A percentile compares a stretch with the other conserved stretches of the same genome.
phyloP scores from a whole-genome alignment of 2,113 vertebrate genomes.

The Brachionichthys hirsutus region DNA sequence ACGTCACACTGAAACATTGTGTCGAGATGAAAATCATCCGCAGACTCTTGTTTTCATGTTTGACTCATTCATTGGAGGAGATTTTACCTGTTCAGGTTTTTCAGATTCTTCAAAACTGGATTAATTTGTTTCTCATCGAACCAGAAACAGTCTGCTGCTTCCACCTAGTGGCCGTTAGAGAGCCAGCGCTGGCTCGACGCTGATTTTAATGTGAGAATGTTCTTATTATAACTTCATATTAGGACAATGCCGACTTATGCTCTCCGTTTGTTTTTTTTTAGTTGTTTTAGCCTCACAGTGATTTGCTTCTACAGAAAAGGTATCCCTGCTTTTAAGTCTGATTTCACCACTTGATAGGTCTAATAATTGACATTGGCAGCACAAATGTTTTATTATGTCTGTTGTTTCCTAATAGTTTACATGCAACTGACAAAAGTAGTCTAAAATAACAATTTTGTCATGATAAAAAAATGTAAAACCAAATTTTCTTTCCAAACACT shows the following conservation, averaged over 20 bases:
- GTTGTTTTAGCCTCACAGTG: no score
- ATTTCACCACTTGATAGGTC: no score
- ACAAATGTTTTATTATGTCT: no score
- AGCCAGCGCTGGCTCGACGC: neutral
- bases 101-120: neutral
- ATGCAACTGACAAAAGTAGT: no score
- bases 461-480: no score
- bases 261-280: neutral
- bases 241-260: neutral
- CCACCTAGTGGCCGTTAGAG: conserved; percentile 39
- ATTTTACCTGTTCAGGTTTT: neutral
- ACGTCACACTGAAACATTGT: neutral
- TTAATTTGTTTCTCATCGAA: no score
- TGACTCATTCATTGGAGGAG: neutral
- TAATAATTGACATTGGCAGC: no score
- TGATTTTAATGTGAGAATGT: neutral
- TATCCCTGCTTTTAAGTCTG: no score
- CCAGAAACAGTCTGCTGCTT: neutral
- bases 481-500: no score
- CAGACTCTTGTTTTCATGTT: neutral
- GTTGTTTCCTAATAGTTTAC: no score
- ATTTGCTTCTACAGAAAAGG: no score
- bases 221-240: neutral
- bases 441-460: no score
- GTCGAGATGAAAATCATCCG: neutral